Base-by-base conservation (phyloP, 2,888 invertebrate genomes). In the Keiferia lycopersicella region DNA sequence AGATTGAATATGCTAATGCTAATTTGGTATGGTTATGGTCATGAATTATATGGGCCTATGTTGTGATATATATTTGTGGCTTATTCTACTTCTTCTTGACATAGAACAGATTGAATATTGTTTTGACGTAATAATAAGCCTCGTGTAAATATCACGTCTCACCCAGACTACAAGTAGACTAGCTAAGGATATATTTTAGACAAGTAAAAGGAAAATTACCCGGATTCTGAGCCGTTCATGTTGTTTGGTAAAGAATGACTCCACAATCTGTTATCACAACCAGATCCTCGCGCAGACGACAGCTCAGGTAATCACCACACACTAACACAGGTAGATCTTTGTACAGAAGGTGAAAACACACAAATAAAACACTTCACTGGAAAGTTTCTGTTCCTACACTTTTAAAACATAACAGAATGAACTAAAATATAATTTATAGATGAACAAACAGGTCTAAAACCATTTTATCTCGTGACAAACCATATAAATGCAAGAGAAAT, bases 201-300 rank as follows among this genome's bases (percentile, higher is more conserved):
- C 3, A 16, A 56, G 56, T 16, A 56, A 56, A 34, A 56, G 16
- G 69, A 69, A 68, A 70, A 71, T 95, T 95, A 95, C 95, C 95
- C 95, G 92, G 95, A 95, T 92, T 95, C 95, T 76, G 95, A 95
- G 87, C 95, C 94, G 92, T 95, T 95, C 95, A 95, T 95, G 82
- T 82, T 92, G 87, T 73, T 72, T 67, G 71, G 70, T 78, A 80
- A 70, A 69, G 67, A 64, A 70, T 71, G 69, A 70, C 71, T 71
- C 74, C 72, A 70, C 22, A 68, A 72, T 73, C 18, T 57, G 48
- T 26, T 41, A 30, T 60, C 26, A 53, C 22, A 61, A 48, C 57
- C 76, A 80, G 77, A 76, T 77, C 76, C 74, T 80, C 73, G 78
- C 72, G 66, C 67, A 69, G 74, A 74, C 70, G 75, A 48, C 51